phyloP scores from a whole-genome alignment of 2,797 vertebrate genomes.

The Crenichthys baileyi region DNA sequence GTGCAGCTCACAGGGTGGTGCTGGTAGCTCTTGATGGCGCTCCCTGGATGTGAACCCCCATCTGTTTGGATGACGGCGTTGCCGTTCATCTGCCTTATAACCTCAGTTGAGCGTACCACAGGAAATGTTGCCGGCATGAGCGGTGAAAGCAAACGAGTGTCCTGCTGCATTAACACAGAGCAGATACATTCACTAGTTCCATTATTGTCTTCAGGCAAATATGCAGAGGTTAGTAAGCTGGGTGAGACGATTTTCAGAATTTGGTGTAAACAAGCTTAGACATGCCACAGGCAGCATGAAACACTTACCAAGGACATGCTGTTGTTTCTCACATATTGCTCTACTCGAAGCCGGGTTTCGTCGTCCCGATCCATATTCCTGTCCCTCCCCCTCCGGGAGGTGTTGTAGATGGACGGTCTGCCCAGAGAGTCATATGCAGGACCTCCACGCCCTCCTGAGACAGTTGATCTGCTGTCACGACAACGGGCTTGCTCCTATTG shows the following conservation, averaged over 20 bases:
- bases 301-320: constrained; percentile 70
- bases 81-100: constrained; percentile 69
- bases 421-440: constrained; percentile 79
- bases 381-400: constrained; percentile 69
- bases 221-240: constrained; percentile 24
- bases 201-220: constrained; percentile 16
- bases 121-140: constrained; percentile 64
- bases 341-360: constrained; percentile 66
- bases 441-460: constrained; percentile 83
- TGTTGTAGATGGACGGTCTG: constrained; percentile 76
- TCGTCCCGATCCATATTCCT: constrained; percentile 55
- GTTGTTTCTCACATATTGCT: constrained; percentile 74
- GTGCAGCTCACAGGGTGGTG: constrained; percentile 53
- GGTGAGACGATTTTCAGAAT: constrained; percentile 29
- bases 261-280: constrained; percentile 36
- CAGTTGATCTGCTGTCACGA: constrained; percentile 87
- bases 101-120: constrained; percentile 58
- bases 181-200: constrained; percentile 3
- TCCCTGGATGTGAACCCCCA: constrained; percentile 45
- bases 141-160: constrained; percentile 72
- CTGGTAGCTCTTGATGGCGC: constrained; percentile 55
- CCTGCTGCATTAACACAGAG: constrained; percentile 53
- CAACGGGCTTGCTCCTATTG: constrained; percentile 72
- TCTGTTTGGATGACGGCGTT: constrained; percentile 54
- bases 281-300: constrained; percentile 19